These are phyloP conservation scores for Pseudomyrmex flavicornis DNA, from an alignment of 1,140 invertebrate species.

Conservation along the genomic window DNA sequence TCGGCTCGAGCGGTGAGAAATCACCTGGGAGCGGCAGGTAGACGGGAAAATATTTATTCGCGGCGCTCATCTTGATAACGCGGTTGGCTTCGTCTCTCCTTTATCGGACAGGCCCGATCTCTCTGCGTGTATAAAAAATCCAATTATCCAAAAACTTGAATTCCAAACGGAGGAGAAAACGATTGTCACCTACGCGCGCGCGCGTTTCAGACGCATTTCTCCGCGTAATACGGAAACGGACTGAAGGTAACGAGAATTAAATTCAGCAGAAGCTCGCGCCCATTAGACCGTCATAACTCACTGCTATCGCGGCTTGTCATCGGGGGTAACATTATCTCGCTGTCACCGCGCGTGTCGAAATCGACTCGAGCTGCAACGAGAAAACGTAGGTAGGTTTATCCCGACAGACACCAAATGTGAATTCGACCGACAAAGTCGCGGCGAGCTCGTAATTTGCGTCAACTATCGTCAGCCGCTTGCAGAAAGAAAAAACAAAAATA, in stretches of 20 bases:
- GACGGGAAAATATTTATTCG: conserved; percentile 11
- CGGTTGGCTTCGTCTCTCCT: no score
- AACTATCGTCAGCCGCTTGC: not conserved
- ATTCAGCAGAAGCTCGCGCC: not conserved
- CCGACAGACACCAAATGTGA: not conserved
- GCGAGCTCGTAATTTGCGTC: conserved; percentile 20
- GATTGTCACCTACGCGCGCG: not conserved
- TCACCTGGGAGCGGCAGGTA: not conserved
- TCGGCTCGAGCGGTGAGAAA: conserved; percentile 52
- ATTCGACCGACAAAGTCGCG: not conserved
- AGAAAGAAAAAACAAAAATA: not conserved
- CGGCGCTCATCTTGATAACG: not conserved
- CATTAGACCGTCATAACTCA: conserved; percentile 30
- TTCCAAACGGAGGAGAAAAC: no score
- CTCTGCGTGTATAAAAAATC: not conserved
- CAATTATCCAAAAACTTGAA: not conserved
- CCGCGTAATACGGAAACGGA: not conserved
- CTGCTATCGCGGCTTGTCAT: conserved; percentile 13
- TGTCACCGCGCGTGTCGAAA: not conserved
- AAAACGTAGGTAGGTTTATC: not conserved
- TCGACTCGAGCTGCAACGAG: not conserved
- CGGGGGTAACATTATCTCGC: conserved; percentile 7
- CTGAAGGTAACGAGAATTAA: not conserved
- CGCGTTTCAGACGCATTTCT: not conserved
- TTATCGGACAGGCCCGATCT: no score